phyloP scores from a whole-genome alignment of 2,797 vertebrate species.

The Phyllotis vaccarum region DNA sequence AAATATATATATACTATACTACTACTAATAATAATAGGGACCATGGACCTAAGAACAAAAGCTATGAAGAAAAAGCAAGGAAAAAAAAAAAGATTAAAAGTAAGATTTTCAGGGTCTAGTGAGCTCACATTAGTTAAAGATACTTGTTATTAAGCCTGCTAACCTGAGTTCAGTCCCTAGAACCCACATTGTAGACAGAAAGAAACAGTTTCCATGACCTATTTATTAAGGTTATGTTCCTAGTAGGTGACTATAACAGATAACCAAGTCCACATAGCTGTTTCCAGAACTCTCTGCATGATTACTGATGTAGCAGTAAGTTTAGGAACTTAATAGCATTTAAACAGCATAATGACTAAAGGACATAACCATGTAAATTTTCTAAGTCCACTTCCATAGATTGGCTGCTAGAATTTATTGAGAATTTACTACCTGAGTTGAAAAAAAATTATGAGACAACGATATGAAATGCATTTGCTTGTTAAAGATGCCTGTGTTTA shows the following conservation, averaged over 20 bases:
- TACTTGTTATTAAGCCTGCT: neutral
- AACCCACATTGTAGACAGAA: neutral
- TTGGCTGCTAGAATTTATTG: slow-evolving; percentile 24
- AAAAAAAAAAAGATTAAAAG: neutral
- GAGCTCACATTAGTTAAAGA: neutral
- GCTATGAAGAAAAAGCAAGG: neutral
- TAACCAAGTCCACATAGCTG: slow-evolving; percentile 4
- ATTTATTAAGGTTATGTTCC: neutral
- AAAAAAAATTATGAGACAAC: neutral
- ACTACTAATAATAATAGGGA: neutral
- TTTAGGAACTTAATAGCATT: slow-evolving; percentile 4
- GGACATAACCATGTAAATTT: slow-evolving; percentile 3
- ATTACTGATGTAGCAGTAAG: neutral
- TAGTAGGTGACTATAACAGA: slow-evolving; percentile 24
- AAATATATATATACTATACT: no score
- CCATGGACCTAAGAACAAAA: neutral
- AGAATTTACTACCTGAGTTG: slow-evolving; percentile 38
- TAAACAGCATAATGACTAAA: neutral
- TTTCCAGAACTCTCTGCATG: slow-evolving; percentile 3
- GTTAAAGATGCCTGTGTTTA: slow-evolving; percentile 11
- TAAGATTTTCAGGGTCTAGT: neutral
- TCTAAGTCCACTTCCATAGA: slow-evolving; percentile 16
- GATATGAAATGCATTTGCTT: slow-evolving; percentile 39
- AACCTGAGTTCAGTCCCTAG: neutral
- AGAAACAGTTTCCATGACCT: neutral